Evolutionary conservation across 2,888 invertebrate genomes (phyloP), one percentile per base, ranked within the genome.

Genomic region (Macrostomum cliftonense): DNA sequence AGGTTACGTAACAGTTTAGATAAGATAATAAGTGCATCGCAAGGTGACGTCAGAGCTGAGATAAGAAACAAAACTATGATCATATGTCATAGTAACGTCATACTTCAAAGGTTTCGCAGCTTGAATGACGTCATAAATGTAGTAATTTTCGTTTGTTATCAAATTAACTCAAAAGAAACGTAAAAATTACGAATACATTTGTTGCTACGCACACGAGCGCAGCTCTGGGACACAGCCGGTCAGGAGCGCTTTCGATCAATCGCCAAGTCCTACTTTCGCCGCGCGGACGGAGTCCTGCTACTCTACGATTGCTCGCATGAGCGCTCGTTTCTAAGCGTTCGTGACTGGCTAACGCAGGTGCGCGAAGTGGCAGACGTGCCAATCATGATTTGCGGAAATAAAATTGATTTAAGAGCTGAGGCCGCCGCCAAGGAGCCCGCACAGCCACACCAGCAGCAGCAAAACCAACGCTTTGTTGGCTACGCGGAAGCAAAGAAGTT

Each of bases 221-320:
- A 40, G 73, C 17, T 28, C 5, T 28, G 28, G 28, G 28, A 28
- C 28, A 28, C 28, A 9, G 28, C 28, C 5, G 28, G 28, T 40
- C 16, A 17, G 59, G 74, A 2, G 74, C 75, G 51, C 28, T 77
- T 77, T 62, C 72, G 77, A 14, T 75, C 76, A 53, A 72, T 77
- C 46, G 77, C 77, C 37, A 76, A 75, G 58, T 75, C 76, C 0
- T 78, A 77, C 62, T 78, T 77, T 61, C 70, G 77, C 2, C 66
- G 77, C 47, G 77, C 77, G 2, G 77, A 78, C 60, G 77, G 77
- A 2, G 76, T 77, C 2, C 65, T 77, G 53, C 62, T 77, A 37
- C 62, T 77, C 49, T 78, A 77, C 57, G 77, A 78, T 59, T 74
- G 75, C 52, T 75, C 76, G 14, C 74, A 73, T 56, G 77, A 77